Percentiles rank a stretch among this genome's conserved stretches.
Conservation (phyloP, 2,888 invertebrate species). For the Drosophila pseudotalamancana region DNA sequence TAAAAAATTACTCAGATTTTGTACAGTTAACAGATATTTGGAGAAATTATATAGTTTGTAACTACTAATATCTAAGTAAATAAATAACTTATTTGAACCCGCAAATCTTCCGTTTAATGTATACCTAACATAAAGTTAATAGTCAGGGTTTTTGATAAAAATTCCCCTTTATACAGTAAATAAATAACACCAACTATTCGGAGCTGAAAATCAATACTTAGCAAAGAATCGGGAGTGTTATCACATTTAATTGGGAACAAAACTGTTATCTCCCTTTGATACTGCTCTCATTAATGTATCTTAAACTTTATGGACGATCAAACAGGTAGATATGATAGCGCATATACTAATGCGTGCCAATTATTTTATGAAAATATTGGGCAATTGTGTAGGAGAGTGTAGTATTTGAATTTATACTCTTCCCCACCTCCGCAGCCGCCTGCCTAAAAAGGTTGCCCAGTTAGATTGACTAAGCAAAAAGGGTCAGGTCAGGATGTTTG, state of each 20-base stretch:
- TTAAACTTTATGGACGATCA: background rate
- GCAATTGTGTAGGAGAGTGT: slow-evolving; percentile 47
- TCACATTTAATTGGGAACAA: background rate
- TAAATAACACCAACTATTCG: background rate
- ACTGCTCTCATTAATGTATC: background rate
- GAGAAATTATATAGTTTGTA: background rate
- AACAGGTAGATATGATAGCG: background rate
- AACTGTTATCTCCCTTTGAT: background rate
- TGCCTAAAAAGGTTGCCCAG: slow-evolving; percentile 48
- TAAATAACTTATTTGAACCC: too few relatives aligned
- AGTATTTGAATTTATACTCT: slow-evolving; percentile 40
- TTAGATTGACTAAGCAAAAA: slow-evolving; percentile 72
- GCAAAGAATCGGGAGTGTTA: background rate
- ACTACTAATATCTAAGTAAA: too few relatives aligned
- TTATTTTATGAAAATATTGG: background rate
- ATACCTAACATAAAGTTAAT: too few relatives aligned
- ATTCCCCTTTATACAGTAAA: too few relatives aligned
- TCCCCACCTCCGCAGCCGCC: background rate
- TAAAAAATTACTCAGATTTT: too few relatives aligned
- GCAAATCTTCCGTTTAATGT: too few relatives aligned
- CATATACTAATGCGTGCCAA: background rate
- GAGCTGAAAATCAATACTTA: background rate
- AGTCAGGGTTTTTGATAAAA: too few relatives aligned
- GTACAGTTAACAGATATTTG: too few relatives aligned
- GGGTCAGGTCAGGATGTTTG: slow-evolving; percentile 51